phyloP scores from a whole-genome alignment of 2,888 invertebrate genomes.

The Carterocephalus palaemon region DNA sequence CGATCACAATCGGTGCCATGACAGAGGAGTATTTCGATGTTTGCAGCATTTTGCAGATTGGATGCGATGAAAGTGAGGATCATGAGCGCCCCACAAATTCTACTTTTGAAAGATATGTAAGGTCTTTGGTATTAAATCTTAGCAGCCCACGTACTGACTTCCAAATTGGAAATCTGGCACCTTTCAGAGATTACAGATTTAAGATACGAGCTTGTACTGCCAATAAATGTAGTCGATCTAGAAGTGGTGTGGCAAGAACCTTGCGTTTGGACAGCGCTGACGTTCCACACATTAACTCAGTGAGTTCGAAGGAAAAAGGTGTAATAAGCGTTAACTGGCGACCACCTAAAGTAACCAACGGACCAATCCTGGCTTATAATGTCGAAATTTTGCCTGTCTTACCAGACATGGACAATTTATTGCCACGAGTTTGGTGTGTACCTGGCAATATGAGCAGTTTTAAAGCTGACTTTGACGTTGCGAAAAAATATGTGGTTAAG shows the following conservation, averaged over 20 bases:
- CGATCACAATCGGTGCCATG: slow-evolving; percentile 50
- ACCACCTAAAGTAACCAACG: slow-evolving; percentile 55
- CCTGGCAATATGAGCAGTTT: slow-evolving; percentile 37
- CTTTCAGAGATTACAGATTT: slow-evolving; percentile 64
- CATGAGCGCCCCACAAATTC: slow-evolving; percentile 42
- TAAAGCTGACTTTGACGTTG: slow-evolving; percentile 36
- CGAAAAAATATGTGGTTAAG: slow-evolving; percentile 42
- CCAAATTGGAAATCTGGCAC: slow-evolving; percentile 54
- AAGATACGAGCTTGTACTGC: slow-evolving; percentile 56
- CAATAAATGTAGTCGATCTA: slow-evolving; percentile 53
- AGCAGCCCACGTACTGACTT: slow-evolving; percentile 41
- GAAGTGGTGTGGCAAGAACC: slow-evolving; percentile 55
- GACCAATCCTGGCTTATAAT: slow-evolving; percentile 59
- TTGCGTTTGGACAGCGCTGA: slow-evolving; percentile 49
- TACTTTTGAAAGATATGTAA: slow-evolving; percentile 44
- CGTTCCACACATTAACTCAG: slow-evolving; percentile 41
- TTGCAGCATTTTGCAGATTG: slow-evolving; percentile 42
- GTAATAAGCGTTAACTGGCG: slow-evolving; percentile 53
- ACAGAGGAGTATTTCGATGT: slow-evolving; percentile 60
- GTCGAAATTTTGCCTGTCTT: slow-evolving; percentile 53
- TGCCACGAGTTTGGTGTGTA: slow-evolving; percentile 55
- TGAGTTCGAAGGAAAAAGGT: slow-evolving; percentile 40
- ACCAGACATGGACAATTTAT: slow-evolving; percentile 36
- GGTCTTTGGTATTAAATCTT: slow-evolving; percentile 49
- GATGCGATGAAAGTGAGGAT: slow-evolving; percentile 44